Conservation (phyloP, 2,888 invertebrate species). For the Drosophila merina region DNA sequence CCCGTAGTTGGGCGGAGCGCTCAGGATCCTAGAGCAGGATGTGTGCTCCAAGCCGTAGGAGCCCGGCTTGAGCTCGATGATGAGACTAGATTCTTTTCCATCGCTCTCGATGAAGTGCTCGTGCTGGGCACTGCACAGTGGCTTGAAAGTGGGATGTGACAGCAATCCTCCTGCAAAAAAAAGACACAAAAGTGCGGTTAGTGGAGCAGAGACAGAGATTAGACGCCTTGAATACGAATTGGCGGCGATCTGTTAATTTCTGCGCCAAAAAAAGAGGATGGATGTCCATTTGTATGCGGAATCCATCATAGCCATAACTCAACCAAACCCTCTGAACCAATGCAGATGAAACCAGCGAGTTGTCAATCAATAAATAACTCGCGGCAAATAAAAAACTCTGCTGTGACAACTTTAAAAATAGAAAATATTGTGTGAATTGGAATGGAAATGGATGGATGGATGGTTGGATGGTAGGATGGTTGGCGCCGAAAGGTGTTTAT, state of each 20-base stretch:
- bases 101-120: conserved; percentile 83
- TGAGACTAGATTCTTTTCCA: conserved; percentile 83
- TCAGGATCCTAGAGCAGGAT: conserved; percentile 81
- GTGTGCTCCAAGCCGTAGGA: conserved; percentile 60
- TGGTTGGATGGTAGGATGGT: conserved; percentile 1
- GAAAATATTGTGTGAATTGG: conserved; percentile 39
- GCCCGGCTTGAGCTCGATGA: conserved; percentile 82
- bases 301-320: conserved; percentile 26
- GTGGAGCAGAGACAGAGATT: conserved; percentile 7
- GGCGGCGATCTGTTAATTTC: conserved; percentile 50
- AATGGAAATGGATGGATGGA: conserved; percentile 14
- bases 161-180: conserved; percentile 75
- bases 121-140: conserved; percentile 81
- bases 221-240: conserved; percentile 42
- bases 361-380: conserved; percentile 47
- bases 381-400: conserved; percentile 15
- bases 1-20: conserved; percentile 82
- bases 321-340: conserved; percentile 1
- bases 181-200: conserved; percentile 24
- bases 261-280: conserved; percentile 23
- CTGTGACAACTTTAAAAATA: conserved; percentile 42
- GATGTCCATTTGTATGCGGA: conserved; percentile 10
- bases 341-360: conserved; percentile 33
- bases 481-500: conserved; percentile 23
- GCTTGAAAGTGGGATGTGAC: conserved; percentile 81